Evolutionary conservation across 2,113 vertebrate species (phyloP), one percentile per base, ranked within the genome.

Genomic region (Damaliscus lunatus): DNA sequence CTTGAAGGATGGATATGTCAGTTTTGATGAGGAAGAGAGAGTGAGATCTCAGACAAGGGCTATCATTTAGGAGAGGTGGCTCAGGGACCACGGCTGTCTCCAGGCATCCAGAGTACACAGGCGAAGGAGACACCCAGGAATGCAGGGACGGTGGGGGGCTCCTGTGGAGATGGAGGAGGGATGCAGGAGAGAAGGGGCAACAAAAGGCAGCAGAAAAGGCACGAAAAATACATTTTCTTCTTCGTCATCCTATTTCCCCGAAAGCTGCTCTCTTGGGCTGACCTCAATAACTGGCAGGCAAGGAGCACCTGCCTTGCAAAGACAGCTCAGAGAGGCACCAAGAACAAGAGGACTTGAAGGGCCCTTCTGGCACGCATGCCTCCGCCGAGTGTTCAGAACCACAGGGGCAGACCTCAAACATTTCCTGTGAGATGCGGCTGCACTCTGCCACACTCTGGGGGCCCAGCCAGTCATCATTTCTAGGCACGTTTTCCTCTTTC

Each of bases 381-480:
- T 21, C 84, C n/a, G 92, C 60, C 53, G 52, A 88, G 55, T 19
- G 60, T 87, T 91, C 85, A 91, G 91, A 83, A 74, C 46, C 93
- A 13, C 52, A 29, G 25, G 60, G 55, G 71, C 92, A 29, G 67
- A 59, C 91, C 86, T 88, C 71, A 90, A n/a, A 87, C 57, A 12
- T 64, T 33, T 78, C 86, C 67, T 8, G 2, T 11, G 46, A 48
- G 92, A 90, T 7, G 17, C 0, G 0, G 52, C 50, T 7, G 3
- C 23, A 87, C 62, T 60, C 86, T 0, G 3, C 96, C 67, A 92
- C 85, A 83, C 92, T 59, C 12, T 13, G 7, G n/a, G 40, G 86
- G 62, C 78, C 91, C 88, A 96, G 82, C 85, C 91, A 93, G 46
- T 33, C 25, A 16, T 43, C 95, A 91, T 97, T 94, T 97, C 95